Evolutionary conservation across 2,113 vertebrate species (phyloP), one percentile per base, ranked within the genome.

Genomic region (Hymenochirus boettgeri): DNA sequence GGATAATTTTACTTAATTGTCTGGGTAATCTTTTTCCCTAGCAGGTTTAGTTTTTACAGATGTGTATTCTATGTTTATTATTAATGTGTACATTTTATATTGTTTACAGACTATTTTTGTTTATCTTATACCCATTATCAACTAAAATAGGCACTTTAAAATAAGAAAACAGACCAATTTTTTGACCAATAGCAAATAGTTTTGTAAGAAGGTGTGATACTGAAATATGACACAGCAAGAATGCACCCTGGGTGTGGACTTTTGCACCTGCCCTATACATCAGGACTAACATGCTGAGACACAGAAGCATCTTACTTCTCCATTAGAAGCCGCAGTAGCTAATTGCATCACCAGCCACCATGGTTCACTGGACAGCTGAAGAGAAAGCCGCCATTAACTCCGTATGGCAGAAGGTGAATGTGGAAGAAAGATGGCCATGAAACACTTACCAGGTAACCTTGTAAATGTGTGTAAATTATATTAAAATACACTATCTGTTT

Each of bases 321-420:
- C 6, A 7, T 45, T 42, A 17, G 24, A 46, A 59, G 17, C 23
- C n/a, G 26, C 11, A 46, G 22, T 22, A 58, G 21, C 22, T 6
- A 33, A 19, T 25, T 26, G 10, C 35, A 24, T 18, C 26, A 37
- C 35, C 11, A 21, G 10, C n/a, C 8, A 52, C 29, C 29, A 87
- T 87, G 84, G 83, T 85, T 74, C 75, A 86, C 70, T 82, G 85
- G 67, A 62, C 77, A 65, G 56, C 70, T 1, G 79, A 78, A 0
- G 84, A 88, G 77, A 83, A 80, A 73, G 0, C 3, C 11, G 0
- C 11, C 0, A 72, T 87, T 31, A 4, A 0, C 0, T 0, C 0
- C 60, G 1, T 77, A 4, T 84, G 79, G 82, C 0, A 1, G 29
- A 86, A 83, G 69, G 75, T 86, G 51, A 62, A 82, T 0, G 47